Base-by-base conservation (phyloP, 2,888 invertebrate genomes). In the Hypena proboscidalis region DNA sequence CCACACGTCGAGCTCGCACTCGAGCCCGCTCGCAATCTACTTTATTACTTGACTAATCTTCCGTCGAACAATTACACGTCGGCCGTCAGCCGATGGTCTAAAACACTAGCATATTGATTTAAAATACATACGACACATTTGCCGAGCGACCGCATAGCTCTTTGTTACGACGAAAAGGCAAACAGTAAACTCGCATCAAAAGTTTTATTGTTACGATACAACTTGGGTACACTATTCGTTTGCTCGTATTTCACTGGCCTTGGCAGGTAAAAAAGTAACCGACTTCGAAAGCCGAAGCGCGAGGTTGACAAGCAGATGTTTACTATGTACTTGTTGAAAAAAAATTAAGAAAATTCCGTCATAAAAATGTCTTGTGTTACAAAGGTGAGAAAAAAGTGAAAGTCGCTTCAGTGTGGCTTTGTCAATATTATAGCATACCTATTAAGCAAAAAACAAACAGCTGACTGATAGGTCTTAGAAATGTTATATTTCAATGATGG, bases 41-140 rank as follows among this genome's bases (percentile, higher is more conserved):
- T 81, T 83, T 81, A 83, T 79, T 81, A 78, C 79, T 77, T 73
- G 71, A 77, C 77, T 81, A 82, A 83, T 84, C 77, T 79, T 79
- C 70, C 74, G 71, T 68, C 64, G 64, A 82, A 83, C 77, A 77
- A 83, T 78, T 76, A 77, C 72, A 74, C 62, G 66, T 59, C 66
- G 67, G 65, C 48, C 70, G 72, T 73, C 65, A 77, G 64, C 51
- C 61, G 66, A 70, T 67, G 67, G 67, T 67, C 72, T 67, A 74
- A 78, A 80, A 65, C 48, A 61, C 55, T 58, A 59, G 68, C 62
- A 67, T 72, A 72, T 75, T 75, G 67, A 74, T 71, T 70, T 66
- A 62, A 67, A n/a, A n/a, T n/a, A n/a, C n/a, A 70, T 65, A 70
- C 53, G 55, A 67, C 62, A 70, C 62, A 53, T 61, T 58, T 39